Conservation (phyloP, 2,113 vertebrate genomes). For the Mus spicilegus region DNA sequence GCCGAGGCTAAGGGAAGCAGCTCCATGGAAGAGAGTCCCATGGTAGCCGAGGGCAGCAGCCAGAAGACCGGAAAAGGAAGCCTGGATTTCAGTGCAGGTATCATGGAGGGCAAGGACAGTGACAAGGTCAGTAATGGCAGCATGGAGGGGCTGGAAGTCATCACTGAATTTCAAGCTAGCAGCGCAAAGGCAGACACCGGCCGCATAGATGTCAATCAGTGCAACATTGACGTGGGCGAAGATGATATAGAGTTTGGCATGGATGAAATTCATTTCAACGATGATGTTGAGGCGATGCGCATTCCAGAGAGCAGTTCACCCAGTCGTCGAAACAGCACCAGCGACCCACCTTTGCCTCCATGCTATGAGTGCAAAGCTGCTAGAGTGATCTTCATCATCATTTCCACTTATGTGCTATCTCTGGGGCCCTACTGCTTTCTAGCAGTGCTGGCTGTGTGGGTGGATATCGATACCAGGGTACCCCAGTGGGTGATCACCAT, state of each 20-base stretch:
- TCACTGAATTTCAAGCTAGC: background rate
- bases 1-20: conserved; percentile 58
- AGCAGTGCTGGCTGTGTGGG: conserved; percentile 86
- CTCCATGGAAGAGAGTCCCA: background rate
- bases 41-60: background rate
- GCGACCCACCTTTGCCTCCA: conserved; percentile 56
- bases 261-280: conserved; percentile 63
- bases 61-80: background rate
- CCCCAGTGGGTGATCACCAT: conserved; percentile 91
- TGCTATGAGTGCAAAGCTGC: conserved; percentile 93
- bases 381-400: conserved; percentile 92
- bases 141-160: background rate
- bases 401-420: conserved; percentile 92
- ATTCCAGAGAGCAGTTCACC: conserved; percentile 35
- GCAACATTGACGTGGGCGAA: conserved; percentile 77
- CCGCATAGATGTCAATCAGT: conserved; percentile 35
- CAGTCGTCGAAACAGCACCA: conserved; percentile 75
- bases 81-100: background rate
- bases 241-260: conserved; percentile 64
- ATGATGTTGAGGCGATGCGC: conserved; percentile 68
- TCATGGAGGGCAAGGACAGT: background rate
- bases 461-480: conserved; percentile 80
- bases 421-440: conserved; percentile 93
- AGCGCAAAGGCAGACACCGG: background rate
- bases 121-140: background rate